Conservation (phyloP, 2,888 invertebrate genomes). For the Sympetrum striolatum region DNA sequence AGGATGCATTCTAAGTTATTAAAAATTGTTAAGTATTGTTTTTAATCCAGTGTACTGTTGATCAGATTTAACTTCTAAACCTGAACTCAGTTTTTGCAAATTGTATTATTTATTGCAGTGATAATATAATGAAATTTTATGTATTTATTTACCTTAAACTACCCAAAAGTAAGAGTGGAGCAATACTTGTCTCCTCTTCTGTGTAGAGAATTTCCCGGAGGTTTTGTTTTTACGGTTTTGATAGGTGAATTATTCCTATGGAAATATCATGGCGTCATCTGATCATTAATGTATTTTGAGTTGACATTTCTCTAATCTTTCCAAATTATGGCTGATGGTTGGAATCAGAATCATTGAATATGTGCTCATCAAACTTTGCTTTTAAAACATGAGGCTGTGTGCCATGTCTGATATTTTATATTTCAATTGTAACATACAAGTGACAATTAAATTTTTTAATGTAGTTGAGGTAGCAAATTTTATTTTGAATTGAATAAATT, state of each 20-base stretch:
- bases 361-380: not conserved
- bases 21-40: not conserved
- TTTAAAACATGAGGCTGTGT: not conserved
- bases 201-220: no score
- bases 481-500: not conserved
- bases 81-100: not conserved
- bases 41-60: not conserved
- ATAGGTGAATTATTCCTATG: no score
- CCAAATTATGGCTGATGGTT: not conserved
- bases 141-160: not conserved
- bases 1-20: not conserved
- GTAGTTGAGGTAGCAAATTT: not conserved
- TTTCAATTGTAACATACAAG: not conserved
- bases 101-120: not conserved
- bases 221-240: no score
- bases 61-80: not conserved
- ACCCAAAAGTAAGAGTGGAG: not conserved
- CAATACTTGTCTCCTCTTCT: not conserved
- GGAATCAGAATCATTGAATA: not conserved
- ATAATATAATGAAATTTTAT: not conserved
- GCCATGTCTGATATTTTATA: not conserved
- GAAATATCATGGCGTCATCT: not conserved
- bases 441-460: not conserved
- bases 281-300: not conserved
- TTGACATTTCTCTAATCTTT: not conserved